These are phyloP conservation scores for Orthochromis malagaraziensis DNA, from an alignment of 2,113 vertebrate species.

Conservation along the genomic window DNA sequence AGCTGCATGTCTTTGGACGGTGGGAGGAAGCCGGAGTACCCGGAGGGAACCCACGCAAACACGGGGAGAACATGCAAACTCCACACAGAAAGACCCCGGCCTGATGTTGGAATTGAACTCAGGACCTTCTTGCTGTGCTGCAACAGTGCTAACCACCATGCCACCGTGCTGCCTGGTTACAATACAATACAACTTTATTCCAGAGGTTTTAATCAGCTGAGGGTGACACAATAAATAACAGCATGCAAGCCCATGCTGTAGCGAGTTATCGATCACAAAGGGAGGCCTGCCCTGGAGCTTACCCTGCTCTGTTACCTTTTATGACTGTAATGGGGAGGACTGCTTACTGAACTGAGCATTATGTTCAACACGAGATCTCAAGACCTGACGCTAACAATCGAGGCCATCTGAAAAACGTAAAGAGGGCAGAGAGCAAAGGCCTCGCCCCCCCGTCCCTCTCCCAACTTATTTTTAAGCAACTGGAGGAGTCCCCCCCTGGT, in stretches of 20 bases:
- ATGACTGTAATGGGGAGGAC: background rate
- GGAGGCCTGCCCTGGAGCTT: background rate
- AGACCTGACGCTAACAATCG: background rate
- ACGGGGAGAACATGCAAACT: too few species aligned
- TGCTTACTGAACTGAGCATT: background rate
- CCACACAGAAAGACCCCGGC: too few species aligned
- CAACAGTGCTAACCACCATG: too few species aligned
- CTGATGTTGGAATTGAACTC: too few species aligned
- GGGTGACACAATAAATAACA: background rate
- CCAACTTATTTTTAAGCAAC: background rate
- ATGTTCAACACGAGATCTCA: background rate
- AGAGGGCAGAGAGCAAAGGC: background rate
- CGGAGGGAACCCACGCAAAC: too few species aligned
- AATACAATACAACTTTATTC: background rate
- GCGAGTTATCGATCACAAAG: background rate
- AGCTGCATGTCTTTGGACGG: too few species aligned
- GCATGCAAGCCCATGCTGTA: background rate
- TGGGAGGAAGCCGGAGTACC: too few species aligned
- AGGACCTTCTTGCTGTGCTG: too few species aligned
- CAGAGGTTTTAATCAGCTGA: background rate
- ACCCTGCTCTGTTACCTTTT: background rate
- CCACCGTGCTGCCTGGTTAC: too few species aligned
- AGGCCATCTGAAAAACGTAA: background rate
- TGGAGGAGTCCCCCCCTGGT: background rate
- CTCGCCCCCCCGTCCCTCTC: background rate